Evolutionary conservation across 1,140 invertebrate species (phyloP), one percentile per base, ranked within the genome.

Genomic region (Phthorimaea operculella): DNA sequence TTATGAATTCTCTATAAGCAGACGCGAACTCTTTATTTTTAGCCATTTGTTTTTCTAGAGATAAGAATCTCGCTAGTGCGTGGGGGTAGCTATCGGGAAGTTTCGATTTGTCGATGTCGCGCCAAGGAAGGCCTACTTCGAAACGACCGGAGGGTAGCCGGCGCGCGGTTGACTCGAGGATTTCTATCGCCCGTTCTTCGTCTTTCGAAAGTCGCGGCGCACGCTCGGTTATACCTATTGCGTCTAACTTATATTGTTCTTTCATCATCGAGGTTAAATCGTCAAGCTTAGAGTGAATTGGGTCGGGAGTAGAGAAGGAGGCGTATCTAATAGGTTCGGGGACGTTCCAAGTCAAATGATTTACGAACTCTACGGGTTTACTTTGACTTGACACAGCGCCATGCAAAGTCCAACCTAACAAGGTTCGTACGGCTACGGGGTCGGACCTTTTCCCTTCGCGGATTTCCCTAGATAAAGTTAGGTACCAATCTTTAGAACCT

Each of bases 391-490:
- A 51, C 11, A 34, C n/a, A 4, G 50, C 17, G 10, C 59, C 59
- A n/a, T 65, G 57, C 34, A 65, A 48, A 12, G 50, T 52, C 63
- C 63, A 65, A 17, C 63, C 63, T 8, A 65, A 42, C 7, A 44
- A 48, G 2, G 63, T 62, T 0, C 55, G 21, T 4, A 10, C 21
- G 21, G 59, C 59, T 1, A 55, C 59, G n/a, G 63, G 63, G 5
- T 62, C 57, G 3, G 28, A 53, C 4, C 12, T 21, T 11, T 33
- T 54, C n/a, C 59, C 59, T 11, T 33, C 52, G 10, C 55, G 18
- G 5, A 59, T 16, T 9, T 59, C 48, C 2, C 54, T 51, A n/a
- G 33, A 47, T 4, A 62, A 57, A 16, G 58, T 55, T 0, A 59
- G 21, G 12, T 62, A 33, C 59, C 59, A 65, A 33, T 65, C 44